A percentile compares a stretch with the other conserved stretches of the same genome.
phyloP scores from a whole-genome alignment of 1,140 invertebrate species.

The Phortica variegata region DNA sequence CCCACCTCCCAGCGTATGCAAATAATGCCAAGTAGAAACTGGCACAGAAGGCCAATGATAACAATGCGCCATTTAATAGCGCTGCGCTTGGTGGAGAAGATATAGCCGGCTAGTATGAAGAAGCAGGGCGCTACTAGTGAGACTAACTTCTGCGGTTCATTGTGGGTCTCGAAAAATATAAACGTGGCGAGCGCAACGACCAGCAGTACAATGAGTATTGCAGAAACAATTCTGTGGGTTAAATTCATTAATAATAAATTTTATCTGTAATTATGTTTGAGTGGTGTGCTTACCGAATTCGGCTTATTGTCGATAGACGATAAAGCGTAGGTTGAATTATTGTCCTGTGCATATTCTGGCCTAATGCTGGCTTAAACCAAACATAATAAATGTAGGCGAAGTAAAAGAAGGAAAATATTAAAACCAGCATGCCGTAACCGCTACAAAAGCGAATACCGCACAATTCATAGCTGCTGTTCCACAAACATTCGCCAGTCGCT shows the following conservation, averaged over 20 bases:
- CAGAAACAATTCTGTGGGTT: constrained; percentile 28
- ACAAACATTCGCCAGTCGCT: constrained; percentile 8
- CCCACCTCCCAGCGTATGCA: constrained; percentile 84
- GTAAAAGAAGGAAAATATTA: constrained; percentile 67
- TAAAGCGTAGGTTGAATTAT: constrained; percentile 28
- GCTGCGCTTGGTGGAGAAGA: constrained; percentile 65
- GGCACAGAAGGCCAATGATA: constrained; percentile 76
- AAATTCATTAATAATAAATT: too few species aligned
- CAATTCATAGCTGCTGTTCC: background rate
- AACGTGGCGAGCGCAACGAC: constrained; percentile 61
- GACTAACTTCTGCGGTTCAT: constrained; percentile 65
- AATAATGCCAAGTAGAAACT: constrained; percentile 83
- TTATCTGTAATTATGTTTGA: too few species aligned
- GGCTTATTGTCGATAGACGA: too few species aligned
- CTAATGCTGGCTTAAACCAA: background rate
- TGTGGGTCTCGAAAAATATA: constrained; percentile 66
- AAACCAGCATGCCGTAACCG: constrained; percentile 73
- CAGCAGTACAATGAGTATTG: constrained; percentile 33
- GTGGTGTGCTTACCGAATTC: too few species aligned
- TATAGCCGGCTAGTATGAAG: constrained; percentile 59
- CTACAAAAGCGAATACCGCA: constrained; percentile 62
- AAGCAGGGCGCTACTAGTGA: constrained; percentile 66
- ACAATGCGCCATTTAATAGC: constrained; percentile 77
- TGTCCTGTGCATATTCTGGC: background rate
- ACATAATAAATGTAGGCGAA: constrained; percentile 25